Evolutionary conservation across 2,797 vertebrate species (phyloP), one percentile per base, ranked within the genome.

Genomic region (Chloroceryle amazona): DNA sequence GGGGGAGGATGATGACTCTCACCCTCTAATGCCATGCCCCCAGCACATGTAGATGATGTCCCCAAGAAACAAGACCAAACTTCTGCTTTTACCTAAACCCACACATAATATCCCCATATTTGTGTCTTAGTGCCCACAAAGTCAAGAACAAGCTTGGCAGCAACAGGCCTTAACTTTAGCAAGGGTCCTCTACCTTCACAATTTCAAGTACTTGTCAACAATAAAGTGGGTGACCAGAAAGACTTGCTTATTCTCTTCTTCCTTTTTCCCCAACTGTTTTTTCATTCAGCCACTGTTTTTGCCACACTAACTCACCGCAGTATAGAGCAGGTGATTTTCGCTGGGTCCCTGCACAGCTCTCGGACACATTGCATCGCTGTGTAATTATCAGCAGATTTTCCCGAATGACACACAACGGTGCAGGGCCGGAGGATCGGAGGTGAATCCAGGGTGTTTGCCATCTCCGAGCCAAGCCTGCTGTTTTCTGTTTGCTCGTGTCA

Each of bases 241-340:
- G 55, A 22, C 20, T 11, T 7, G 5, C 33, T 44, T 51, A 13
- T 42, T 72, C 7, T 3, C 51, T 37, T 37, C 28, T 47, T 74
- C 26, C 20, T 29, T 60, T 51, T 6, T 1, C 0, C 15, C 21
- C 46, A 14, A 6, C 20, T 4, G 7, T 20, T 31, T 60, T 60
- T 35, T 37, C 14, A 26, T 22, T 17, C 8, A 21, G 5, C 17
- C 39, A 0, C 4, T 8, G 49, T 22, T 42, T 71, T 51, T 29
- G 8, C 75, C 62, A 6, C 13, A 0, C 0, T 0, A 11, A 7
- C 21, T 41, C 2, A 0, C 25, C 35, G 8, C 2, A 0, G 60
- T 1, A 1, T 42, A 7, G 29, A 57, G 1, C 19, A 4, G 70
- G 11, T 0, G 67, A 2, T 6, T 42, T 0, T 5, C 0, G 4